These are phyloP conservation scores for Phyllotis vaccarum DNA, from an alignment of 2,797 vertebrate species.

Conservation along the genomic window DNA sequence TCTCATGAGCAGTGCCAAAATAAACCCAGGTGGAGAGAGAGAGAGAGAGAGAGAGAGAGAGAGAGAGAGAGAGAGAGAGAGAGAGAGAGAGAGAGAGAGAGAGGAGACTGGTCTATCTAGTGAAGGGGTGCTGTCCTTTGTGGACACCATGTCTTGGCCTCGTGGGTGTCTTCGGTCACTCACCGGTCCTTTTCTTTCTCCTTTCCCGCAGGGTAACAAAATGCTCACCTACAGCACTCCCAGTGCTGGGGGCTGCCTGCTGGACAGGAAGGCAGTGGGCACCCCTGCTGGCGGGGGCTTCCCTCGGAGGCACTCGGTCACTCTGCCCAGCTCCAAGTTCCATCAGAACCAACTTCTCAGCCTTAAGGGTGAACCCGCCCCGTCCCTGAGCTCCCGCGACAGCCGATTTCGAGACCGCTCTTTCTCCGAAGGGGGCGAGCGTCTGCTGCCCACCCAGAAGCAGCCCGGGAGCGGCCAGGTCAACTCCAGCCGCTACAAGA, in stretches of 20 bases:
- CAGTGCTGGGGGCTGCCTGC: constrained; percentile 94
- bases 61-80: background rate
- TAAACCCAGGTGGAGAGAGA: background rate
- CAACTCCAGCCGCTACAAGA: constrained; percentile 98
- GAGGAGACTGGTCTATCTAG: background rate
- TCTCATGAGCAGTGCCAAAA: constrained; percentile 6
- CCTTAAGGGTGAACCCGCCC: constrained; percentile 94
- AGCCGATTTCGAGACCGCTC: constrained; percentile 97
- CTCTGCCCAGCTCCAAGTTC: constrained; percentile 94
- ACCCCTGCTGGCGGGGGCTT: constrained; percentile 94
- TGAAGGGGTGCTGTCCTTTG: background rate
- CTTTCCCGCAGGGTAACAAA: constrained; percentile 93
- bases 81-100: background rate
- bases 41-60: background rate
- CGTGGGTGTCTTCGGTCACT: constrained; percentile 23
- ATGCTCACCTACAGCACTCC: constrained; percentile 95
- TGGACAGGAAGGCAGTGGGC: constrained; percentile 99
- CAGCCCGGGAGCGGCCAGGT: constrained; percentile 92
- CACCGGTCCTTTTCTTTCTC: constrained; percentile 69
- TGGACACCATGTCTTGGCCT: background rate
- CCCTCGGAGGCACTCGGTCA: constrained; percentile 97
- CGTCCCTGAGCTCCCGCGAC: constrained; percentile 94
- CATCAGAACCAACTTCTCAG: constrained; percentile 97
- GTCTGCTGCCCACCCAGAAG: constrained; percentile 94
- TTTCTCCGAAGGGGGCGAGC: constrained; percentile 97